Evolutionary conservation across 2,888 invertebrate genomes (phyloP), one percentile per base, ranked within the genome.

Genomic region (Spialia ferax): DNA sequence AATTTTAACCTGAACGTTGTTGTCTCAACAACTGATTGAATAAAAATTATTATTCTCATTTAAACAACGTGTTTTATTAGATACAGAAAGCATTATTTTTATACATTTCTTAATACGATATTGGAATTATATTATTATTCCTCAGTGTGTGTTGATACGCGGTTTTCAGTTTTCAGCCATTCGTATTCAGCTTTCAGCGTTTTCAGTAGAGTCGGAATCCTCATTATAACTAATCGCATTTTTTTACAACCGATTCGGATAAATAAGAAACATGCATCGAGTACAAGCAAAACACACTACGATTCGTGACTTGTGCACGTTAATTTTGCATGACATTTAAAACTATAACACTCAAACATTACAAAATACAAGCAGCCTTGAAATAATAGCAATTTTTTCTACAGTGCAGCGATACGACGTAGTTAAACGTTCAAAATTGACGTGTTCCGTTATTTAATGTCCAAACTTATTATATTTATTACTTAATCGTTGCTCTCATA

Each of bases 391-490:
- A 29, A 67, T 67, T 55, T 63, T n/a, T 66, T 65, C 38, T 57
- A 57, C 32, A 50, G 22, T 22, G 48, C 56, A 23, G 64, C 35
- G 35, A 52, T 75, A 75, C 71, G 69, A 70, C 71, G 64, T 73
- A 69, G 72, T 72, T 78, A 79, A 80, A 79, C 75, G 78, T 70
- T 76, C 75, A 74, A 86, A 88, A 88, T 88, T 83, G 83, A 79
- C 79, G 77, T 79, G 83, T 85, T 82, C 87, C 86, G 86, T 88
- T 88, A 81, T 71, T 79, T 85, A 84, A 85, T 79, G 77, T 76
- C 73, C 76, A 73, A 81, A 81, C 80, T 82, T 77, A 88, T 88
- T 83, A 84, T 79, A 83, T 87, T 89, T 89, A 90, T 90, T 86
- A 88, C 88, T 87, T 89, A 89, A 89, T 89, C 75, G 77, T 71